These are phyloP conservation scores for Bradypus variegatus DNA, from an alignment of 2,797 vertebrate species.

Conservation along the genomic window DNA sequence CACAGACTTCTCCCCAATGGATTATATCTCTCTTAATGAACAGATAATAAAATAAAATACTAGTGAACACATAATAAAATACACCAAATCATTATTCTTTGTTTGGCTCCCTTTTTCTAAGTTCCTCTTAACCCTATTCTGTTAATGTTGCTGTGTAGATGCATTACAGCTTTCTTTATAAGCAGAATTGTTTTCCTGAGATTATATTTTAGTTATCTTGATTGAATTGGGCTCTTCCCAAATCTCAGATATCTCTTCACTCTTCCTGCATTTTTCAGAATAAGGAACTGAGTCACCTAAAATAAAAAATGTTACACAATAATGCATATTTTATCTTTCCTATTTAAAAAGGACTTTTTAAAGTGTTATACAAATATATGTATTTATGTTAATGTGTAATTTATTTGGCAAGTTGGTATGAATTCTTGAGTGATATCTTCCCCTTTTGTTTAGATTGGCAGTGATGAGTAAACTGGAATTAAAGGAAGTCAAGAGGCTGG, in stretches of 20 bases:
- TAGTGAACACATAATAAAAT: background rate
- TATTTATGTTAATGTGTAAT: constrained; percentile 25
- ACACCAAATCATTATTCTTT: background rate
- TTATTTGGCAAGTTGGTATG: background rate
- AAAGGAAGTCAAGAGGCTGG: constrained; percentile 61
- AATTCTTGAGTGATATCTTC: constrained; percentile 34
- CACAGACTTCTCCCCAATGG: background rate
- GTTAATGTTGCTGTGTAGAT: background rate
- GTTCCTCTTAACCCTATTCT: background rate
- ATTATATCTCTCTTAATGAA: background rate
- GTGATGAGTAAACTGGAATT: constrained; percentile 73
- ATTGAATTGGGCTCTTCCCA: background rate
- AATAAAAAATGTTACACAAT: background rate
- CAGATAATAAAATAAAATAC: background rate
- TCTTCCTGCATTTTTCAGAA: constrained; percentile 12
- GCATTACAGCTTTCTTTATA: constrained; percentile 10
- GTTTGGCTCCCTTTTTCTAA: background rate
- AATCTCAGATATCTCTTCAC: background rate
- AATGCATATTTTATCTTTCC: background rate
- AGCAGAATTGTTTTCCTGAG: background rate
- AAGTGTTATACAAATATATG: background rate
- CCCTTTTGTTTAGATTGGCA: constrained; percentile 40
- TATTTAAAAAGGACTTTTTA: background rate
- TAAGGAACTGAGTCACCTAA: constrained; percentile 13
- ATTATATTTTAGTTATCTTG: background rate